Evolutionary conservation across 1,140 invertebrate genomes (phyloP).

Genomic region (Arion vulgaris): DNA sequence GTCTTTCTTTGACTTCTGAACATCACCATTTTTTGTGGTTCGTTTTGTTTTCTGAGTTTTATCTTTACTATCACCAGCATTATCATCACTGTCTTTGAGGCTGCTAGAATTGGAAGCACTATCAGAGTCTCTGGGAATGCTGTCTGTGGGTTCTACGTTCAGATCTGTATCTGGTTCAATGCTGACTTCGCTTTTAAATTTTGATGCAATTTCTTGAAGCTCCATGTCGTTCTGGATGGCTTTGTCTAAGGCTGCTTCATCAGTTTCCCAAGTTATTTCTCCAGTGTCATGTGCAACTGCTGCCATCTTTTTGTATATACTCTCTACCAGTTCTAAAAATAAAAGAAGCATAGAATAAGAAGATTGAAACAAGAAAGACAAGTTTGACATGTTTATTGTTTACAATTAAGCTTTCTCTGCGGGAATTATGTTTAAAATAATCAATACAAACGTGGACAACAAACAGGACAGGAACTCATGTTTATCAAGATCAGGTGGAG

Average conservation of each 20-base stretch:
- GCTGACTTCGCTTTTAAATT: constrained; percentile 37
- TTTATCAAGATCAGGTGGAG: too few species aligned
- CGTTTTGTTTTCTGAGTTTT: constrained; percentile 19
- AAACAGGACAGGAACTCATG: too few species aligned
- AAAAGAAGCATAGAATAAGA: too few species aligned
- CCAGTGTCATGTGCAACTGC: neutral
- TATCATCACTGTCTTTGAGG: constrained; percentile 29
- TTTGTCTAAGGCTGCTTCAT: constrained; percentile 25
- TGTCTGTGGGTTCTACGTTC: neutral
- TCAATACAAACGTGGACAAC: too few species aligned
- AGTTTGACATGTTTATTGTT: too few species aligned
- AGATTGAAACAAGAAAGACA: too few species aligned
- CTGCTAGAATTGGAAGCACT: constrained; percentile 42
- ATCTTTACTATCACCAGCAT: constrained; percentile 27
- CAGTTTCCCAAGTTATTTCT: neutral
- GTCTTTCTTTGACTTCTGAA: constrained; percentile 18
- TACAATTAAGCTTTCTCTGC: too few species aligned
- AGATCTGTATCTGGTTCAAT: constrained; percentile 34
- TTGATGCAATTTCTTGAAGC: constrained; percentile 25
- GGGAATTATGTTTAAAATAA: too few species aligned
- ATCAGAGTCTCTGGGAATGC: constrained; percentile 41
- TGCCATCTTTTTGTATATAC: too few species aligned
- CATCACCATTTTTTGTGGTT: neutral
- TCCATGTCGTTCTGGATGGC: constrained; percentile 20
- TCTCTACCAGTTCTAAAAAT: too few species aligned